Conservation (phyloP, 2,113 vertebrate genomes). For the Percopsis transmontana region DNA sequence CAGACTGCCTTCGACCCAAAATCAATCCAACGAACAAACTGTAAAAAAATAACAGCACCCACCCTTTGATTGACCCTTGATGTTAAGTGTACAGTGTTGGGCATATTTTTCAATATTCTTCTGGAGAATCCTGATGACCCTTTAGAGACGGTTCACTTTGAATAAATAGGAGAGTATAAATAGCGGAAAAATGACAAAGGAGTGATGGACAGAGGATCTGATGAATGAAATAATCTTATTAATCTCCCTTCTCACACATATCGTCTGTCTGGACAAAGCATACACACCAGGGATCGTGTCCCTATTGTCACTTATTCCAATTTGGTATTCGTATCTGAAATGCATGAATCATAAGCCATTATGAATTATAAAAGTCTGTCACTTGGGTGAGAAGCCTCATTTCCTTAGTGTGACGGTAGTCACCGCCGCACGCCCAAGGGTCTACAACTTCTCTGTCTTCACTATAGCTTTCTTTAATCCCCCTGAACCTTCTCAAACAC, state of each 20-base stretch:
- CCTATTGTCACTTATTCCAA: constrained; percentile 68
- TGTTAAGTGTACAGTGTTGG: no score
- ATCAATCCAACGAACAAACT: constrained; percentile 25
- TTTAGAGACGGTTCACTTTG: constrained; percentile 19
- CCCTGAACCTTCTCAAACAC: no score
- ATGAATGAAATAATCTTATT: constrained; percentile 67
- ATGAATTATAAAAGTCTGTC: constrained; percentile 53
- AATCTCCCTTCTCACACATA: constrained; percentile 62
- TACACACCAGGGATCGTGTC: constrained; percentile 56
- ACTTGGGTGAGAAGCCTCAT: constrained; percentile 15
- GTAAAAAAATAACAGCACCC: no score
- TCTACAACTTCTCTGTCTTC: background rate
- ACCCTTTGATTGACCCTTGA: no score
- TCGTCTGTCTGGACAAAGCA: constrained; percentile 63
- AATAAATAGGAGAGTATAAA: constrained; percentile 9
- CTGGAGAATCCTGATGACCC: constrained; percentile 1
- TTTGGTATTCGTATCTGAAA: constrained; percentile 59
- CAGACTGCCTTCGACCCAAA: constrained; percentile 4
- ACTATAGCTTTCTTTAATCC: background rate
- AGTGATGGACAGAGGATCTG: constrained; percentile 35
- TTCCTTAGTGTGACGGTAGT: constrained; percentile 7
- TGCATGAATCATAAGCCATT: constrained; percentile 65
- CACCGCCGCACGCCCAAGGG: background rate
- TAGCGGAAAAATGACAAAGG: constrained; percentile 30
- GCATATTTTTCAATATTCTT: no score